Evolutionary conservation across 2,113 vertebrate genomes (phyloP).

Genomic region (Chinchilla lanigera): DNA sequence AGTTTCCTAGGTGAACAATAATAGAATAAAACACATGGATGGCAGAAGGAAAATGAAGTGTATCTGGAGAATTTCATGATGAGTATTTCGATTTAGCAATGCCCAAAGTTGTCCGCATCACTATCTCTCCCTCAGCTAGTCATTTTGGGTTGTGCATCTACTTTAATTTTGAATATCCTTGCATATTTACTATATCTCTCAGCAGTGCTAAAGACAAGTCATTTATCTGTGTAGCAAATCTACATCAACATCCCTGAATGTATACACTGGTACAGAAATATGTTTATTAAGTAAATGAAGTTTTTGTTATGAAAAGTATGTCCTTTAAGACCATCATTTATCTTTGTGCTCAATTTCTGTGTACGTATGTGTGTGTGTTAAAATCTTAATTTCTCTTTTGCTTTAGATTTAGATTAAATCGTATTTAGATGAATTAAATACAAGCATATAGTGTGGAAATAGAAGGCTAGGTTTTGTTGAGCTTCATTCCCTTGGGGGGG

Average conservation of each 20-base stretch:
- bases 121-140: slow-evolving; percentile 55
- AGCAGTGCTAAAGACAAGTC: slow-evolving; percentile 48
- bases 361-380: slow-evolving; percentile 52
- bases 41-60: slow-evolving; percentile 39
- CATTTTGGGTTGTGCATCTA: slow-evolving; percentile 44
- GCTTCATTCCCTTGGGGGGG: slow-evolving; percentile 52
- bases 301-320: slow-evolving; percentile 14
- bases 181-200: slow-evolving; percentile 66
- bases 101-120: background rate
- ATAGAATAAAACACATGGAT: background rate
- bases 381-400: slow-evolving; percentile 70
- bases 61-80: background rate
- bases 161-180: slow-evolving; percentile 62
- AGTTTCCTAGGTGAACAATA: slow-evolving; percentile 40
- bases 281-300: slow-evolving; percentile 66
- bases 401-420: slow-evolving; percentile 69
- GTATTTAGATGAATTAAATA: slow-evolving; percentile 70
- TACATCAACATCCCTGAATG: slow-evolving; percentile 43
- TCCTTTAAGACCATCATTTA: slow-evolving; percentile 52
- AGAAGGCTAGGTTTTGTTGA: slow-evolving; percentile 63
- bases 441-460: slow-evolving; percentile 75
- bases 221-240: slow-evolving; percentile 17
- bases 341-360: slow-evolving; percentile 57
- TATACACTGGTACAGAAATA: slow-evolving; percentile 23
- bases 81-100: slow-evolving; percentile 18